phyloP scores from a whole-genome alignment of 2,113 vertebrate species.

The Hyperopisus bebe region DNA sequence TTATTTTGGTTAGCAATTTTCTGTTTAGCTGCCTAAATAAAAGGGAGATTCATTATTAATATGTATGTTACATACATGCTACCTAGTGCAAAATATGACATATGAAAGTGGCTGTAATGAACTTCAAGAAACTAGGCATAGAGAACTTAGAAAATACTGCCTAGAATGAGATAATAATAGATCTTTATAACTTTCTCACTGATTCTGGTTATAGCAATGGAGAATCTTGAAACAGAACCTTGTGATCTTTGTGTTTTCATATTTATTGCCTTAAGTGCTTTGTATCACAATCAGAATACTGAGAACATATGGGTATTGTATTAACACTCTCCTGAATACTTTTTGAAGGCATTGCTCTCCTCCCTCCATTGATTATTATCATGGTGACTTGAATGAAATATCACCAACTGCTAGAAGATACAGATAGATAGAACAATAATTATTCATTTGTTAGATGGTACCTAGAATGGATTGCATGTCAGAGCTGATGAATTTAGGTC shows the following conservation, averaged over 20 bases:
- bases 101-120: neutral
- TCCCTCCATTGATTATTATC: constrained; percentile 16
- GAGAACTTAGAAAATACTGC: neutral
- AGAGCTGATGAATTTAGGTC: constrained; percentile 19
- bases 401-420: neutral
- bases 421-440: neutral
- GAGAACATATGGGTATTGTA: neutral
- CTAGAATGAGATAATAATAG: neutral
- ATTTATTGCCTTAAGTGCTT: neutral
- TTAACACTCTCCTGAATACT: neutral
- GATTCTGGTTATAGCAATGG: neutral
- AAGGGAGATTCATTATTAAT: neutral
- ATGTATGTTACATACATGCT: neutral
- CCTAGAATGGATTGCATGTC: constrained; percentile 19
- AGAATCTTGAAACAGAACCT: neutral
- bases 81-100: neutral
- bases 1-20: neutral
- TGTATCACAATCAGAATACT: neutral
- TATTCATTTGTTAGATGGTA: constrained; percentile 21
- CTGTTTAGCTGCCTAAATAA: neutral
- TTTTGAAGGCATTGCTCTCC: neutral
- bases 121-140: neutral
- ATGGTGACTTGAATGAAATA: neutral
- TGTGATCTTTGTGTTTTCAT: neutral
- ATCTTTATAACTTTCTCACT: neutral